A percentile compares a stretch with the other conserved stretches of the same genome.
Evolutionary conservation across 2,113 vertebrate genomes (phyloP).

Genomic region (Pachyramphus minor): DNA sequence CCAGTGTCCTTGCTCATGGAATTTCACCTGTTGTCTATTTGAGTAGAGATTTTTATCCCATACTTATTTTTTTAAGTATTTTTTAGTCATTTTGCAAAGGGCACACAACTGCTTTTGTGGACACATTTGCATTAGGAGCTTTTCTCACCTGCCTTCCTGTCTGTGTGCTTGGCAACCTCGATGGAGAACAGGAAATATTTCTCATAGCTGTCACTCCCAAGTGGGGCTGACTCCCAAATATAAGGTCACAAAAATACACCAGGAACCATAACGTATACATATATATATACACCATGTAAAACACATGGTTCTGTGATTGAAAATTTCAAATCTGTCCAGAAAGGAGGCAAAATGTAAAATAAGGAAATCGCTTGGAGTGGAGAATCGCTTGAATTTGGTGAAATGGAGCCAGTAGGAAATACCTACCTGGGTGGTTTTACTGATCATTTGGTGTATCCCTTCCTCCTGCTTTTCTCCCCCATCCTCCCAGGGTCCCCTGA

Average conservation of each 20-base stretch:
- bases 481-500: background rate
- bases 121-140: background rate
- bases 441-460: background rate
- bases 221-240: background rate
- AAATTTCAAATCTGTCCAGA: background rate
- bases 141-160: background rate
- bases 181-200: background rate
- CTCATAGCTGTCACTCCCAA: background rate
- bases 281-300: background rate
- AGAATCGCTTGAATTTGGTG: background rate
- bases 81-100: background rate
- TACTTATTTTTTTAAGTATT: background rate
- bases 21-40: background rate
- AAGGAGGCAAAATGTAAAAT: background rate
- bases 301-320: background rate
- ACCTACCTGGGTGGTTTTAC: background rate
- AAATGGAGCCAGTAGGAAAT: background rate
- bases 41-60: background rate
- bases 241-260: background rate
- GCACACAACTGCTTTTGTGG: background rate
- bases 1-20: background rate
- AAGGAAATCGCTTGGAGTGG: background rate
- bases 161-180: background rate
- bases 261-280: background rate
- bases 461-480: background rate